Evolutionary conservation across 2,797 vertebrate genomes (phyloP).

Genomic region (Anguilla marmorata): DNA sequence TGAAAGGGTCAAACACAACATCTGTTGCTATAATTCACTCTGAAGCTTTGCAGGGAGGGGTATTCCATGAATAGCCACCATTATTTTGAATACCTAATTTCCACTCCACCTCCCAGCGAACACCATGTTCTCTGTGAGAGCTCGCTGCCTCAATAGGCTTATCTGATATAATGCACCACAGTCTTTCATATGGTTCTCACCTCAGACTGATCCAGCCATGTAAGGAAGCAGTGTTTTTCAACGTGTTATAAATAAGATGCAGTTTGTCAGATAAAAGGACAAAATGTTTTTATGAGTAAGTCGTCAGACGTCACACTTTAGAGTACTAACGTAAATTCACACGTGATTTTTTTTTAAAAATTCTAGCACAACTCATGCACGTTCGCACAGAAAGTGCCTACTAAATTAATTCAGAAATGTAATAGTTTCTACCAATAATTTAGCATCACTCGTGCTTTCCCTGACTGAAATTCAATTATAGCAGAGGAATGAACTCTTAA

Average conservation of each 20-base stretch:
- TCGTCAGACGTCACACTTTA: background rate
- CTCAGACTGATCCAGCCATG: background rate
- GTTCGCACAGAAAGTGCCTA: background rate
- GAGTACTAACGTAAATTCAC: too few relatives aligned
- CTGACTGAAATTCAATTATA: background rate
- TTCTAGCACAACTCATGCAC: background rate
- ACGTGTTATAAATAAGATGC: background rate
- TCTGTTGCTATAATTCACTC: constrained; percentile 11
- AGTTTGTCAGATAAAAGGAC: background rate
- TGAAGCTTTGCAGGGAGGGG: constrained; percentile 30
- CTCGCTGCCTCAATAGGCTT: constrained; percentile 14
- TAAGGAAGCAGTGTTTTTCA: background rate
- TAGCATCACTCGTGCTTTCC: background rate
- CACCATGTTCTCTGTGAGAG: constrained; percentile 18
- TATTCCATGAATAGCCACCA: constrained; percentile 35
- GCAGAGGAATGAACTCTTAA: background rate
- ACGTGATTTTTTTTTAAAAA: background rate
- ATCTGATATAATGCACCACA: background rate
- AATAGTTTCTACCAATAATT: background rate
- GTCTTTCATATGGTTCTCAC: background rate
- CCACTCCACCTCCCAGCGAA: constrained; percentile 25
- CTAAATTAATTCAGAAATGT: background rate
- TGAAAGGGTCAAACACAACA: constrained; percentile 33
- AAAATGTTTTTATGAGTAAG: too few relatives aligned
- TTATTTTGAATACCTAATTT: constrained; percentile 39